phyloP scores from a whole-genome alignment of 2,113 vertebrate species.

The Trematocara zebra region DNA sequence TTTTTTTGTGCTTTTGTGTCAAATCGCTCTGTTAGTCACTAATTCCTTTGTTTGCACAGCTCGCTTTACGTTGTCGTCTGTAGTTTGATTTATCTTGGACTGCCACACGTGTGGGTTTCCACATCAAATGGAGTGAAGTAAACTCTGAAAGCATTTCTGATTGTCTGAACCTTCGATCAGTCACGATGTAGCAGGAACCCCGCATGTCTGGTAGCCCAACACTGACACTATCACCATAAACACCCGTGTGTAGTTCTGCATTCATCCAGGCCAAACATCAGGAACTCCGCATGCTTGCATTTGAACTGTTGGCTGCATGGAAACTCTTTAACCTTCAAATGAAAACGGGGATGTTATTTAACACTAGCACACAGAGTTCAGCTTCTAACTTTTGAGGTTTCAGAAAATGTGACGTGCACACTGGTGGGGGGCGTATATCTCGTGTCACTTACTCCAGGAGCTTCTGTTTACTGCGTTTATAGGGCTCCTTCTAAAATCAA shows the following conservation, averaged over 20 bases:
- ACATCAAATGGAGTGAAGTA: background rate
- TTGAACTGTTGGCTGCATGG: background rate
- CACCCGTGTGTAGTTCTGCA: background rate
- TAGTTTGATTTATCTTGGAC: background rate
- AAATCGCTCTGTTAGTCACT: background rate
- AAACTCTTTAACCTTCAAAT: background rate
- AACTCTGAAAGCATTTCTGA: background rate
- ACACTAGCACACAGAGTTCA: background rate
- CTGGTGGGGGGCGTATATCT: background rate
- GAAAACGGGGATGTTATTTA: background rate
- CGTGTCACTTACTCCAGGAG: background rate
- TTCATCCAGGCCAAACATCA: background rate
- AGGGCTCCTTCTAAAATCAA: background rate
- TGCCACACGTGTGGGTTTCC: background rate
- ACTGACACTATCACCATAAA: background rate
- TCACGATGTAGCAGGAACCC: background rate
- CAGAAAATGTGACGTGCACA: background rate
- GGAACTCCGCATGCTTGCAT: background rate
- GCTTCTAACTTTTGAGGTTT: background rate
- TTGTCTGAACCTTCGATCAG: background rate
- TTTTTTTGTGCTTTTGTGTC: background rate
- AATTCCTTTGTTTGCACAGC: background rate
- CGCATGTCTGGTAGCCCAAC: background rate
- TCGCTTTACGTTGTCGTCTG: background rate
- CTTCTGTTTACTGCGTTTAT: background rate